Evolutionary conservation across 2,113 vertebrate genomes (phyloP), one percentile per base, ranked within the genome.

Genomic region (Clinocottus analis): DNA sequence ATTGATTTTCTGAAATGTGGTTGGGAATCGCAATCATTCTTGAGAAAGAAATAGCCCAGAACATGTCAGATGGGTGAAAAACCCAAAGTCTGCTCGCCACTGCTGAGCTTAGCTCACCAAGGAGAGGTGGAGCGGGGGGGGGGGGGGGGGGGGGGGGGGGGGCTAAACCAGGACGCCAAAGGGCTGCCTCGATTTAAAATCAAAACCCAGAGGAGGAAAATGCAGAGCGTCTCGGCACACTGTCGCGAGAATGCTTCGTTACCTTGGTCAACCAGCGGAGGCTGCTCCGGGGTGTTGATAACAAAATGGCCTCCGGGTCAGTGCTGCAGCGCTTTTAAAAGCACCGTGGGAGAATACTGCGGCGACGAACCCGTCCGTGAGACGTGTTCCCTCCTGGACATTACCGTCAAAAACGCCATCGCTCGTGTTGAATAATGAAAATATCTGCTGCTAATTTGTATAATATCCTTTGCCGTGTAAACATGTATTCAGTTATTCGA

Each of bases 11-110:
- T 70, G 60, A 76, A 87, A 86, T 85, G 86, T 68, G 47, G 77
- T 58, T 65, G 61, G 72, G 91, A 93, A 91, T 91, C 63, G 49
- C 80, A 91, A 90, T 84, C 69, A 83, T 74, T 84, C 70, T 75
- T 66, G 72, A 79, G 65, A 82, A 90, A 73, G 63, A 75, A 83
- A 85, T 73, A 73, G 82, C 77, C 80, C 14, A 37, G 67, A 56
- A 86, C 71, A 63, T 76, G 75, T 91, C 75, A 85, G 64, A 78
- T 41, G 58, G 79, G 64, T 83, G 87, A 85, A 84, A 25, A 81
- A 67, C 75, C n/a, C n/a, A n/a, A 79, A 77, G 77, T 88, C 67
- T 1, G 23, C 33, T 64, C 69, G 73, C 75, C 43, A 49, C 79
- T 70, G 64, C 87, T 75, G 77, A 75, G 86, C 65, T 55, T 6